Percentiles rank a stretch among this genome's conserved stretches.
Evolutionary conservation across 2,888 invertebrate genomes (phyloP).

Genomic region (Ashinkailepas kermadecensis): DNA sequence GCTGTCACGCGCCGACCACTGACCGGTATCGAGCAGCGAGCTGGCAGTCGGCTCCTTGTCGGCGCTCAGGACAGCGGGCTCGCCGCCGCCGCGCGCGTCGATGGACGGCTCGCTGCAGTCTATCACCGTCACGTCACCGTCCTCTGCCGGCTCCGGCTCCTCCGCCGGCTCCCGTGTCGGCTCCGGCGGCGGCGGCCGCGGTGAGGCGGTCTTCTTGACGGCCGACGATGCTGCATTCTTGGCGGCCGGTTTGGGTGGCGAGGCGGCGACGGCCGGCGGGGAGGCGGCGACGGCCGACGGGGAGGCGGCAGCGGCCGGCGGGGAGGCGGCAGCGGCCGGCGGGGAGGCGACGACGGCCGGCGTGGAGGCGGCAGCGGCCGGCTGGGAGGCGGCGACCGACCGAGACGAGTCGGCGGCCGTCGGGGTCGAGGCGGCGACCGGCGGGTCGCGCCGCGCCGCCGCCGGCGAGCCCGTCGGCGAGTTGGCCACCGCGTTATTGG

Average conservation of each 20-base stretch:
- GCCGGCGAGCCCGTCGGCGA: slow-evolving; percentile 27
- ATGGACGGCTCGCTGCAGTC: not conserved
- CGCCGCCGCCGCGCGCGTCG: not conserved
- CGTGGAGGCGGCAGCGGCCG: too few relatives aligned
- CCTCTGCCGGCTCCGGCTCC: not conserved
- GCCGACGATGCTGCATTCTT: not conserved
- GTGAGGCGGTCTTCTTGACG: too few relatives aligned
- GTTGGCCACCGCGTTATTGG: slow-evolving; percentile 28
- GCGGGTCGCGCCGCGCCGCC: not conserved
- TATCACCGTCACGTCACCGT: not conserved
- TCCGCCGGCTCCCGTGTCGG: not conserved
- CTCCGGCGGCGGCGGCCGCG: not conserved
- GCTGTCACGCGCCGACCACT: not conserved
- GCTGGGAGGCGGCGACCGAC: too few relatives aligned
- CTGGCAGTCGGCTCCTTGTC: not conserved
- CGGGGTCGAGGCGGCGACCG: not conserved
- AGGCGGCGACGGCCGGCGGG: too few relatives aligned
- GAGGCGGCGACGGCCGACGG: too few relatives aligned
- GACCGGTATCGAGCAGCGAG: not conserved
- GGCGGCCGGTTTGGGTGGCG: not conserved
- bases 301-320: too few relatives aligned
- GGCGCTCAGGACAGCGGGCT: not conserved
- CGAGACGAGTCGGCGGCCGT: too few relatives aligned
- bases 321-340: not conserved
- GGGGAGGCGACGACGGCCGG: not conserved